Evolutionary conservation across 2,888 invertebrate genomes (phyloP), one percentile per base, ranked within the genome.

Genomic region (Aricia artaxerxes): DNA sequence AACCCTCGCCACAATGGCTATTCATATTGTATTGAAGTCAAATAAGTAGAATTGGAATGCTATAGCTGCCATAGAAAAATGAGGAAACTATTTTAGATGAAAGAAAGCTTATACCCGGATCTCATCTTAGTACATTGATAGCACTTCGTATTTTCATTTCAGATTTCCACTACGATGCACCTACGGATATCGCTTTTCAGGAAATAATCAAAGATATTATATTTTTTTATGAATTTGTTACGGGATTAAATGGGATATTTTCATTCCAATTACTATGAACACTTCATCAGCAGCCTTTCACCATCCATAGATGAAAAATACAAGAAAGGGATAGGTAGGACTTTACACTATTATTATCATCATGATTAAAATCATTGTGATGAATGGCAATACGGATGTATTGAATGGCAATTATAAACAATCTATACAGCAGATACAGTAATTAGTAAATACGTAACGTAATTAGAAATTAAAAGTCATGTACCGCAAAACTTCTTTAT

Each of bases 121-220:
- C 57, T 76, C 76, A 76, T 76, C 76, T 53, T 76, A 76, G 76
- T 31, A 76, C 76, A 57, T 76, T 76, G 76, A 76, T 76, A 76
- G 76, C 53, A 76, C 76, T 53, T 53, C 76, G 76, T 57, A 76
- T 76, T 76, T 76, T 76, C 76, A 76, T 76, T 76, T 76, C 76
- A 76, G 57, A 53, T 76, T 76, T 76, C 76, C 76, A 53, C 76
- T 53, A 76, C 57, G 76, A 76, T 76, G 76, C 76, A 76, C 76
- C 76, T 76, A 76, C 76, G 76, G 31, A 76, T 73, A 73, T 76
- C 35, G 76, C 76, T 57, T 16, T 57, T 76, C 53, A 76, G 35
- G 31, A 24, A 76, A 76, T 57, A 76, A 76, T 57, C 76, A 57
- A 76, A 76, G 76, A 76, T 76, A 57, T 76, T 57, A 57, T 35